phyloP scores from a whole-genome alignment of 2,113 vertebrate genomes.

The Pycnonotus jocosus region DNA sequence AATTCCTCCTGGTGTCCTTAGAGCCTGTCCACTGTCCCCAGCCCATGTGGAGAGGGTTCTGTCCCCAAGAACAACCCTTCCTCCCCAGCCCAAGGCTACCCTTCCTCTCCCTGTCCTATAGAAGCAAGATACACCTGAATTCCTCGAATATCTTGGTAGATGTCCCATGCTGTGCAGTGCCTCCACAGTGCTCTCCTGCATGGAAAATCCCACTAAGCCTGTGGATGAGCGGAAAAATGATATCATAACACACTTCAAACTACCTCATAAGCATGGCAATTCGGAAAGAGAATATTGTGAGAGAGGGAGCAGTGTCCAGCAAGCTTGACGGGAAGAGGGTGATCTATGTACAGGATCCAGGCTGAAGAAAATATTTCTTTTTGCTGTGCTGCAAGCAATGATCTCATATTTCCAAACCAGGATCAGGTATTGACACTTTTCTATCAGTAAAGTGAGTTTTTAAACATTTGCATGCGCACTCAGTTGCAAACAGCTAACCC shows the following conservation, averaged over 20 bases:
- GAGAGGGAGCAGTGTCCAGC: not conserved
- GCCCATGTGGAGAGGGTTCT: fast-evolving
- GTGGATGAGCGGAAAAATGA: not conserved
- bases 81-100: not conserved
- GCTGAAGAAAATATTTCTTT: not conserved
- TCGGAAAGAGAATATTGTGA: not conserved
- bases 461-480: fast-evolving
- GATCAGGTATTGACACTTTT: not conserved
- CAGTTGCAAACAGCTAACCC: not conserved
- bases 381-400: not conserved
- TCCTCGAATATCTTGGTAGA: not conserved
- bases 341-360: not conserved
- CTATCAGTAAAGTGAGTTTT: not conserved
- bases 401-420: not conserved
- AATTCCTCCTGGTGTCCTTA: not conserved
- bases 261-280: not conserved
- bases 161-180: fast-evolving
- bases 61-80: fast-evolving
- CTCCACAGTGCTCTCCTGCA: not conserved
- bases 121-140: not conserved
- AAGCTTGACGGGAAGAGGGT: not conserved
- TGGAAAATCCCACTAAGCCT: not conserved
- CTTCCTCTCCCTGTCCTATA: not conserved
- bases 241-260: fast-evolving
- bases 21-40: too few relatives aligned